A percentile compares a stretch with the other conserved stretches of the same genome.
These are phyloP conservation scores for Uloborus diversus DNA, from an alignment of 1,140 invertebrate species.

Conservation along the genomic window DNA sequence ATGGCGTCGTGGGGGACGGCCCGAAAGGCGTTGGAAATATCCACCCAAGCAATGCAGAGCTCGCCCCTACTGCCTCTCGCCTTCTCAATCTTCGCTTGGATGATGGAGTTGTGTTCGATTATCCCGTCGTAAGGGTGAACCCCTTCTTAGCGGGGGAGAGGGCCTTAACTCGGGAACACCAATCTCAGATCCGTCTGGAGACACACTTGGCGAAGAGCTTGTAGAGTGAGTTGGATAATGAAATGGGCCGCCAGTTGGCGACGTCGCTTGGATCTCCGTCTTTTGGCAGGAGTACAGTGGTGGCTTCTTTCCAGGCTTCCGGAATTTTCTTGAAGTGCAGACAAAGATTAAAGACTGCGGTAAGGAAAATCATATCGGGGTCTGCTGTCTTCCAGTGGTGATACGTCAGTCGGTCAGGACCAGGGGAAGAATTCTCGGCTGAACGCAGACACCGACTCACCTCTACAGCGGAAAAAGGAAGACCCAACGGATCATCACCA, in stretches of 20 bases:
- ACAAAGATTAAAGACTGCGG: neutral
- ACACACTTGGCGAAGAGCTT: neutral
- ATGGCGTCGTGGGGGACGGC: neutral
- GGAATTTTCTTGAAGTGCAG: neutral
- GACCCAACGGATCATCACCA: no score
- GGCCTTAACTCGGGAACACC: no score
- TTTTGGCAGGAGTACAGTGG: neutral
- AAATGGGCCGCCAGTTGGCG: neutral
- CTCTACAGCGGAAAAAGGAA: no score
- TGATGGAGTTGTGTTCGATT: neutral
- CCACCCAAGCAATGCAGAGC: neutral
- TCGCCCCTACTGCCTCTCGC: neutral
- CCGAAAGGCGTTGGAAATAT: neutral
- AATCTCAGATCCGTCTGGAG: neutral
- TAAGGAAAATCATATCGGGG: neutral
- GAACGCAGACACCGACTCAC: no score
- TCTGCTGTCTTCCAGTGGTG: neutral
- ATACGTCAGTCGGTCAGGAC: no score
- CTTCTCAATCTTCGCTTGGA: neutral
- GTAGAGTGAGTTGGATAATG: neutral
- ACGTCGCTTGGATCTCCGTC: neutral
- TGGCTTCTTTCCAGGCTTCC: no score
- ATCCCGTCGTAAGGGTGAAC: no score
- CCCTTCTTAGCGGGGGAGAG: no score
- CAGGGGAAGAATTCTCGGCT: neutral